Conservation (phyloP, 2,797 vertebrate genomes). For the Otolemur crassicaudatus region DNA sequence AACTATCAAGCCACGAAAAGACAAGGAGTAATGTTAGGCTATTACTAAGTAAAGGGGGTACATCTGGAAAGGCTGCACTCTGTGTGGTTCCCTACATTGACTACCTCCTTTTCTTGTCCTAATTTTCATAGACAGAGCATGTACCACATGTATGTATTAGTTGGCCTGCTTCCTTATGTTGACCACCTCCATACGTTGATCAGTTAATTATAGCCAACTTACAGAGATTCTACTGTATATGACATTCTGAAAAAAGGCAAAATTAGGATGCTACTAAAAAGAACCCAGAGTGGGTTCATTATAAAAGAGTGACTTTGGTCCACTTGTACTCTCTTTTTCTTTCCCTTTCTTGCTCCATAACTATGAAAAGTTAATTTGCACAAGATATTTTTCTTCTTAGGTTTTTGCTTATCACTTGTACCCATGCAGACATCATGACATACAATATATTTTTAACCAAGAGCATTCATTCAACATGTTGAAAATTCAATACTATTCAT, state of each 20-base stretch:
- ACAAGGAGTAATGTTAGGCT: background rate
- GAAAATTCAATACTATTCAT: background rate
- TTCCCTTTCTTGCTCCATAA: background rate
- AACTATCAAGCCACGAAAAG: background rate
- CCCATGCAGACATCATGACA: background rate
- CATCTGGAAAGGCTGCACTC: background rate
- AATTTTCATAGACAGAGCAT: too few species aligned
- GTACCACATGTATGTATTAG: too few species aligned
- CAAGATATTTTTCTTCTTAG: background rate
- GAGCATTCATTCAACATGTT: background rate
- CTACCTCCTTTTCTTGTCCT: too few species aligned
- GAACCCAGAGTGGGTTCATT: background rate
- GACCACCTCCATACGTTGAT: too few species aligned
- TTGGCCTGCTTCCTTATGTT: too few species aligned
- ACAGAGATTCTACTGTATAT: too few species aligned
- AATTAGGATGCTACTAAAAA: background rate
- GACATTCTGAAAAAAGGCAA: background rate
- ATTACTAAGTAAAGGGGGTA: background rate
- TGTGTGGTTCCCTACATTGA: background rate
- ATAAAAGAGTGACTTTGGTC: background rate
- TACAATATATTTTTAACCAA: background rate
- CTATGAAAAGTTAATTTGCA: background rate
- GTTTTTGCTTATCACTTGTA: background rate
- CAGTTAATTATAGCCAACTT: too few species aligned
- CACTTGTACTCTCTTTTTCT: background rate